These are phyloP conservation scores for Bicyclus anynana DNA, from an alignment of 1,140 invertebrate genomes.

Conservation along the genomic window DNA sequence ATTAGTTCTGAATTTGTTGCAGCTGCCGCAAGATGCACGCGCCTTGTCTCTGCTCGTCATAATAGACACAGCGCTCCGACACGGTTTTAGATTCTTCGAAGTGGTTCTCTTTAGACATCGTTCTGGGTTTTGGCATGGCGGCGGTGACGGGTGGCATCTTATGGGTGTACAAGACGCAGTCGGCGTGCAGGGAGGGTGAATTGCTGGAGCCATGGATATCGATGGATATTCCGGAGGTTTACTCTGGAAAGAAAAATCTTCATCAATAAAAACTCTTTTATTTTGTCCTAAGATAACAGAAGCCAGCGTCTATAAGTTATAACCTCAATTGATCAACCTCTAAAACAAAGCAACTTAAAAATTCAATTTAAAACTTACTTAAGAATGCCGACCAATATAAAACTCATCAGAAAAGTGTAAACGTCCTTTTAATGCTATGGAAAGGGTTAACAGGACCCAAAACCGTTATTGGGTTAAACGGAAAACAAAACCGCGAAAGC, in stretches of 20 bases:
- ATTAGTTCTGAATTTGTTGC: constrained; percentile 41
- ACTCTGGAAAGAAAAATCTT: constrained; percentile 42
- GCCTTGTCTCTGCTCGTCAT: constrained; percentile 53
- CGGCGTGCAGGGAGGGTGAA: constrained; percentile 59
- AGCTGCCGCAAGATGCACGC: constrained; percentile 42
- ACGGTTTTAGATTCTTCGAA: constrained; percentile 52
- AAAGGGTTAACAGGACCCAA: too few species aligned
- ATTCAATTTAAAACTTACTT: background rate
- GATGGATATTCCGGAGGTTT: constrained; percentile 26
- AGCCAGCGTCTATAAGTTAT: constrained; percentile 35
- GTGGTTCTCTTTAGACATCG: constrained; percentile 53
- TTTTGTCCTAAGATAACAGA: constrained; percentile 21
- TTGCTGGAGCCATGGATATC: constrained; percentile 46
- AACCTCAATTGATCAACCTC: constrained; percentile 4
- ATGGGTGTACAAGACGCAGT: constrained; percentile 52
- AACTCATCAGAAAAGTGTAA: background rate
- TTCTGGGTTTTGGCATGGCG: constrained; percentile 57
- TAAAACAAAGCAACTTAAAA: background rate
- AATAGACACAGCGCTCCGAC: constrained; percentile 58
- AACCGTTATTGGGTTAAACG: too few species aligned
- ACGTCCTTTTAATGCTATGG: background rate
- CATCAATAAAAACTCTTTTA: background rate
- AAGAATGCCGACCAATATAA: background rate
- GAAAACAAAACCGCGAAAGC: background rate
- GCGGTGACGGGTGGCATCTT: constrained; percentile 56